Base-by-base conservation (phyloP, 2,113 vertebrate genomes). In the Blennius ocellaris region DNA sequence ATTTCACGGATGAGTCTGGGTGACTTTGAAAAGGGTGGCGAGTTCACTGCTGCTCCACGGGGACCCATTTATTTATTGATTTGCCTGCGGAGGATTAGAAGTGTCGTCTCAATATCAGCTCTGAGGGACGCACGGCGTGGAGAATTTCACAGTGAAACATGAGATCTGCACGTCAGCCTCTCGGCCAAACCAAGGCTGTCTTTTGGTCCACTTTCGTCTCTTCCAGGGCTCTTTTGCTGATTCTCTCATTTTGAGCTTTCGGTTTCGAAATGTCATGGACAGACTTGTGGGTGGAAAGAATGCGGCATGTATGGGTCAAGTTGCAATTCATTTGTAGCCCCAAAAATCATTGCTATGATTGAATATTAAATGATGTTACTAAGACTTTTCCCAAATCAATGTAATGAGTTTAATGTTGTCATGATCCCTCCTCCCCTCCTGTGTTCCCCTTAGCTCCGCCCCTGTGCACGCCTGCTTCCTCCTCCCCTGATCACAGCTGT, bases 1-100 rank as follows among this genome's bases (percentile, higher is more conserved):
- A 59, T 67, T 76, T 73, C 47, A 49, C 55, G 1, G 36, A 68
- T 10, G 37, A 64, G 58, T 55, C 50, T 44, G 52, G 44, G n/a
- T 16, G 9, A 75, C 50, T 72, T 71, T 54, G 38, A 49, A 49
- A 37, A 17, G 65, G 54, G 53, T 66, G 9, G 17, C 1, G 39
- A 71, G 73, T 77, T 76, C 53, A 66, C n/a, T 5, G 55, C 38
- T 38, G 53, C 16, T 10, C 3, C 4, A 45, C 3, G 7, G 36
- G 14, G 16, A 30, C 37, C 15, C 21, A 37, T 55, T 45, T 41
- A 10, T 69, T 8, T 12, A 58, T 14, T 7, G 50, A 62, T 48
- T 66, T 6, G 9, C 49, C 21, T 1, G 38, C 7, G n/a, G 50
- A 57, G 40, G 52, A 72, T 16, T 64, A 67, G 49, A 71, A 47